A percentile compares a stretch with the other conserved stretches of the same genome.
Evolutionary conservation across 2,888 invertebrate species (phyloP).

Genomic region (Eilema depressum): DNA sequence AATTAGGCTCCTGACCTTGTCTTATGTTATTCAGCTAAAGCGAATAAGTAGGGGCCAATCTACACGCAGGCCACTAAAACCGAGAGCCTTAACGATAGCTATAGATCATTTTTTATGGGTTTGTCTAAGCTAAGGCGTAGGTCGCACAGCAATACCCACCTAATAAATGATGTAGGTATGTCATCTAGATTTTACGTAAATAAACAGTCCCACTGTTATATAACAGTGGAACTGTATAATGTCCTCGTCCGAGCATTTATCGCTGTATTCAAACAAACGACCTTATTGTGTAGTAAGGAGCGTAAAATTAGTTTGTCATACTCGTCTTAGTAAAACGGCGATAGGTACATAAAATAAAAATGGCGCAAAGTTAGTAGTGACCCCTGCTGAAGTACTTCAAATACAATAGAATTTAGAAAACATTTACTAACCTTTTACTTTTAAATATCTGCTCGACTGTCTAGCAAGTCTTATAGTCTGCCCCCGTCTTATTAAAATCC

Average conservation of each 20-base stretch:
- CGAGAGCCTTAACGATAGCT: neutral
- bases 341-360: neutral
- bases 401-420: too few relatives aligned
- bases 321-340: neutral
- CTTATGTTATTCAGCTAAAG: neutral
- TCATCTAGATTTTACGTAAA: neutral
- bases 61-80: neutral
- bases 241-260: conserved; percentile 11
- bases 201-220: neutral
- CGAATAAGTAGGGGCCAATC: too few relatives aligned
- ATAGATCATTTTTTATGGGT: neutral
- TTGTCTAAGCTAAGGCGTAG: neutral
- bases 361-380: neutral
- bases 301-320: conserved; percentile 3
- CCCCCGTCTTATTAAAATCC: too few relatives aligned
- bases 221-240: too few relatives aligned
- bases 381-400: neutral
- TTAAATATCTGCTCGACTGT: too few relatives aligned
- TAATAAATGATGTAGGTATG: neutral
- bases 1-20: neutral
- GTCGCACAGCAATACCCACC: neutral
- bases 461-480: too few relatives aligned
- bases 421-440: too few relatives aligned
- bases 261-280: conserved; percentile 13
- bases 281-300: conserved; percentile 1